phyloP scores from a whole-genome alignment of 2,797 vertebrate species.

The Chelon auratus region DNA sequence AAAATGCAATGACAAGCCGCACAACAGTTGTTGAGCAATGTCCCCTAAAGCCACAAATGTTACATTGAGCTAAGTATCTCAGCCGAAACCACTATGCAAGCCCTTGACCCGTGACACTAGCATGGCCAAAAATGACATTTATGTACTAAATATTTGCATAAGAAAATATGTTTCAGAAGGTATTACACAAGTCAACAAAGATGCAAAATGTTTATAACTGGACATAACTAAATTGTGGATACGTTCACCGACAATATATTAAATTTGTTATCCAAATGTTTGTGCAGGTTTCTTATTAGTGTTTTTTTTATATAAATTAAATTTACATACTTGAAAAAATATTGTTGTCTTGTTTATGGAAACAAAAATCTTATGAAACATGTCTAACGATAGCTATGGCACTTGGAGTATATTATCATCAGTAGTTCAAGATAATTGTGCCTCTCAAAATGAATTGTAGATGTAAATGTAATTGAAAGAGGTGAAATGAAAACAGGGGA shows the following conservation, averaged over 20 bases:
- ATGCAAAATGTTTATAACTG: too few relatives aligned
- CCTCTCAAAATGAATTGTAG: conserved; percentile 18
- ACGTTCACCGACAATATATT: too few relatives aligned
- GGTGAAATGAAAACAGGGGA: conserved; percentile 14
- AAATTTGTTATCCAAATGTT: too few relatives aligned
- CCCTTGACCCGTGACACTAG: not conserved
- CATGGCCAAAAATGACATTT: not conserved
- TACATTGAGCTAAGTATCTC: too few relatives aligned
- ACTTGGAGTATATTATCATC: conserved; percentile 3
- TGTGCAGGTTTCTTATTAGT: too few relatives aligned
- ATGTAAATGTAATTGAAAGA: conserved; percentile 36
- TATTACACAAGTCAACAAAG: not conserved
- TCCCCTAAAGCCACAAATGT: not conserved
- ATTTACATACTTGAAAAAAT: conserved; percentile 14
- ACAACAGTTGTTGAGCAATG: not conserved
- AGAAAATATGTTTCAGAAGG: not conserved
- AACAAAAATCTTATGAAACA: conserved; percentile 29
- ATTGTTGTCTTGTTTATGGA: conserved; percentile 11
- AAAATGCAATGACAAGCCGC: not conserved
- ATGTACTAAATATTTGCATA: not conserved
- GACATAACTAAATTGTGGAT: too few relatives aligned
- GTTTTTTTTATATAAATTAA: too few relatives aligned
- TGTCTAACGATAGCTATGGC: conserved; percentile 22
- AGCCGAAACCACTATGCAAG: not conserved
- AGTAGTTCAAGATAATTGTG: conserved; percentile 13